A percentile compares a stretch with the other conserved stretches of the same genome.
These are phyloP conservation scores for Lycaena phlaeas DNA, from an alignment of 2,888 invertebrate genomes.

Conservation along the genomic window DNA sequence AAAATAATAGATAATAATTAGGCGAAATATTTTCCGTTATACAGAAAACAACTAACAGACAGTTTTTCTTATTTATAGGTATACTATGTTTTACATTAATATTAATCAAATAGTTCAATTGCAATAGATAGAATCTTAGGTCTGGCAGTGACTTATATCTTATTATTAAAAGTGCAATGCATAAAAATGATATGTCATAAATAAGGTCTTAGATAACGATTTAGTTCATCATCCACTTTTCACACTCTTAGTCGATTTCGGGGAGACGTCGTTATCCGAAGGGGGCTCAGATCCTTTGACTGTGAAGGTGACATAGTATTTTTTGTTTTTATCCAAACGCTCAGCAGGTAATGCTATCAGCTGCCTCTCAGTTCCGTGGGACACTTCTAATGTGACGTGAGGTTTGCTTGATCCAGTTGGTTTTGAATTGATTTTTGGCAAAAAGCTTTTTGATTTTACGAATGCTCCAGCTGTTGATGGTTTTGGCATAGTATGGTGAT, in stretches of 20 bases:
- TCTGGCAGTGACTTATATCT: neutral
- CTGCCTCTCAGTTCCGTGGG: slow-evolving; percentile 88
- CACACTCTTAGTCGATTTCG: slow-evolving; percentile 48
- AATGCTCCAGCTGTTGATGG: slow-evolving; percentile 69
- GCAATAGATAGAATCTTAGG: neutral
- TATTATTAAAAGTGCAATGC: neutral
- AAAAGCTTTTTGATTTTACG: slow-evolving; percentile 70
- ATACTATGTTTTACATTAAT: too few relatives aligned
- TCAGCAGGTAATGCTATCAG: slow-evolving; percentile 91
- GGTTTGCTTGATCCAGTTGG: slow-evolving; percentile 49
- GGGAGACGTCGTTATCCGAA: slow-evolving; percentile 64
- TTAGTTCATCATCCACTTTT: slow-evolving; percentile 36
- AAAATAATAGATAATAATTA: too few relatives aligned
- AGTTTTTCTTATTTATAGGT: too few relatives aligned
- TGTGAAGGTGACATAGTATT: slow-evolving; percentile 94
- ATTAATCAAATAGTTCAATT: neutral
- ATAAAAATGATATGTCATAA: neutral
- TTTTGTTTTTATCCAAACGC: slow-evolving; percentile 88
- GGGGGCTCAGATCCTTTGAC: slow-evolving; percentile 81
- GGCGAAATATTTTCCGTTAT: too few relatives aligned
- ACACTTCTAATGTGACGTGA: slow-evolving; percentile 84
- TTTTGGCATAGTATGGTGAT: slow-evolving; percentile 86
- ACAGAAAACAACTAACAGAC: too few relatives aligned
- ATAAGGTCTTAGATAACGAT: neutral
- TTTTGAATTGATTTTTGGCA: slow-evolving; percentile 77